Conservation (phyloP, 2,113 vertebrate genomes). For the Cyprinodon brontotheroides region DNA sequence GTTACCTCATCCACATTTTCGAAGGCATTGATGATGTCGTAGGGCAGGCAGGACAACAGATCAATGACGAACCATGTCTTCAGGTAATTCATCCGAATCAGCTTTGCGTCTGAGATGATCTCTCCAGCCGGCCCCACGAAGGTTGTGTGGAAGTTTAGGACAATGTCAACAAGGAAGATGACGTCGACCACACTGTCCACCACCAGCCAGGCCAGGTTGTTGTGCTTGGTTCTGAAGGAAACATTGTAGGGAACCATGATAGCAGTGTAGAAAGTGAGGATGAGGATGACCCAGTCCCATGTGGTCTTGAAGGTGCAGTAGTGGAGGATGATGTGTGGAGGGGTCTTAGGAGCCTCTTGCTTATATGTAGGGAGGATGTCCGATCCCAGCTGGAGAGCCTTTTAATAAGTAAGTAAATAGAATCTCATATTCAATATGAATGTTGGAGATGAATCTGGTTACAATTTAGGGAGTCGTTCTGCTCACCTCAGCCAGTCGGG, state of each 20-base stretch:
- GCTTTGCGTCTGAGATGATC: conserved; percentile 94
- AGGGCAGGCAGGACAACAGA: conserved; percentile 96
- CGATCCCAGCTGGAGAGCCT: conserved; percentile 97
- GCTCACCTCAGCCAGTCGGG: conserved; percentile 93
- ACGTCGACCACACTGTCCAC: conserved; percentile 98
- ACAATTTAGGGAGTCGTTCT: background rate
- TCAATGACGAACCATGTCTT: conserved; percentile 99
- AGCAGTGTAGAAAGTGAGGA: conserved; percentile 98
- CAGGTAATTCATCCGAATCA: conserved; percentile 98
- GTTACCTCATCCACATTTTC: conserved; percentile 96
- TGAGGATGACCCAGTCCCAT: conserved; percentile 99
- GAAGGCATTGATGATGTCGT: conserved; percentile 98
- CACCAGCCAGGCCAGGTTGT: conserved; percentile 95
- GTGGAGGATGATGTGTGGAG: conserved; percentile 97
- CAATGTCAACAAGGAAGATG: conserved; percentile 96
- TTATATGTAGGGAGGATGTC: conserved; percentile 99
- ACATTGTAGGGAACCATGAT: conserved; percentile 99
- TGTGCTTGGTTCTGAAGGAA: conserved; percentile 96
- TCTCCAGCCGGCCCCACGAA: conserved; percentile 96
- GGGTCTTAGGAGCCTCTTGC: conserved; percentile 97
- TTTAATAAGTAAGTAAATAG: conserved; percentile 4
- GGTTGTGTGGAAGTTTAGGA: conserved; percentile 98
- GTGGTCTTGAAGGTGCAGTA: conserved; percentile 99
- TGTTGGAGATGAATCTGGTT: background rate
- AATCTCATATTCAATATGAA: background rate